Evolutionary conservation across 2,888 invertebrate species (phyloP).

Genomic region (Hydrotaea diabolus): DNA sequence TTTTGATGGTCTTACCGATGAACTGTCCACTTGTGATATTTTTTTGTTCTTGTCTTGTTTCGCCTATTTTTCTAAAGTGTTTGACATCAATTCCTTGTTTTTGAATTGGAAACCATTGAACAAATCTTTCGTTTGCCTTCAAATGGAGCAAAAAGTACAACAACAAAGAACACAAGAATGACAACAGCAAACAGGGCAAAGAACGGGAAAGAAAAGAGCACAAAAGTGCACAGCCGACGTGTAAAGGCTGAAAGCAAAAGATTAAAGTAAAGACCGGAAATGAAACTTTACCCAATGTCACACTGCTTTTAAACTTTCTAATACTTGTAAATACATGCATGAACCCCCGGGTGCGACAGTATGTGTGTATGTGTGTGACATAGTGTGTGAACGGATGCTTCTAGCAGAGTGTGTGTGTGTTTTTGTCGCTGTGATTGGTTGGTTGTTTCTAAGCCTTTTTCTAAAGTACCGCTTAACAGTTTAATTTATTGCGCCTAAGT

Average conservation of each 20-base stretch:
- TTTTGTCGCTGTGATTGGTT: background rate
- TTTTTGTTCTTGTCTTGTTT: background rate
- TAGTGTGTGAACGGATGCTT: too few relatives aligned
- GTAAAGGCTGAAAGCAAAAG: conserved; percentile 27
- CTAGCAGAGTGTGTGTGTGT: conserved; percentile 11
- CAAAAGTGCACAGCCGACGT: conserved; percentile 13
- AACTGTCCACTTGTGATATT: background rate
- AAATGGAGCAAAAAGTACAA: conserved; percentile 29
- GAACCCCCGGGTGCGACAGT: background rate
- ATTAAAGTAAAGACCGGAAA: conserved; percentile 63
- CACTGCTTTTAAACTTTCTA: conserved; percentile 45
- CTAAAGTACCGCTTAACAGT: conserved; percentile 61
- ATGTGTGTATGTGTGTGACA: background rate
- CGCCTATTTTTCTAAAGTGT: conserved; percentile 40
- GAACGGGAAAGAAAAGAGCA: conserved; percentile 31
- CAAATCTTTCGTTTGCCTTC: conserved; percentile 58
- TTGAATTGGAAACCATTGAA: conserved; percentile 63
- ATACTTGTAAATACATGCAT: conserved; percentile 37
- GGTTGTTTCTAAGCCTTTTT: conserved; percentile 49
- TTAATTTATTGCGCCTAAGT: conserved; percentile 64
- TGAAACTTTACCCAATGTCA: conserved; percentile 64
- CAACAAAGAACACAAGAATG: conserved; percentile 29
- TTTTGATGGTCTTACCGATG: too few relatives aligned
- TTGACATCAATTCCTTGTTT: conserved; percentile 60
- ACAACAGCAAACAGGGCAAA: conserved; percentile 23